Conservation (phyloP, 1,140 invertebrate genomes). For the Dinothrombium tinctorium region DNA sequence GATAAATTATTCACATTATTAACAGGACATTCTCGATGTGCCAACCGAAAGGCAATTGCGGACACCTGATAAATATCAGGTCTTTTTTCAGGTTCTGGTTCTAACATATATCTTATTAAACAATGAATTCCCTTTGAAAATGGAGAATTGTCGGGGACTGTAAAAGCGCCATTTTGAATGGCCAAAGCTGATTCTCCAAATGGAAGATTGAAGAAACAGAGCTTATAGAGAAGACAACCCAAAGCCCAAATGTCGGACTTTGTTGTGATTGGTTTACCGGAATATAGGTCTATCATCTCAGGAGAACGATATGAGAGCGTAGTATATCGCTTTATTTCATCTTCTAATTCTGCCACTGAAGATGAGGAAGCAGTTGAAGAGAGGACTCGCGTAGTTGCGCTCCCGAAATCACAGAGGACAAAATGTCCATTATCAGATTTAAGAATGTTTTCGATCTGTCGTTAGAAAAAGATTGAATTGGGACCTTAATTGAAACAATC, state of each 20-base stretch:
- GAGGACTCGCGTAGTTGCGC: slow-evolving; percentile 27
- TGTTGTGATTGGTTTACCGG: slow-evolving; percentile 59
- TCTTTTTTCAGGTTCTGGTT: slow-evolving; percentile 49
- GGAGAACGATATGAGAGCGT: slow-evolving; percentile 76
- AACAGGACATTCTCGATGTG: slow-evolving; percentile 47
- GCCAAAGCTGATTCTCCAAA: slow-evolving; percentile 82
- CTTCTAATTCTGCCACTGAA: slow-evolving; percentile 47
- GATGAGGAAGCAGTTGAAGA: slow-evolving; percentile 33
- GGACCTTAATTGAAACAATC: neutral
- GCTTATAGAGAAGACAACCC: slow-evolving; percentile 68
- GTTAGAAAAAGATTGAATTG: neutral
- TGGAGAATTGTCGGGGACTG: slow-evolving; percentile 55
- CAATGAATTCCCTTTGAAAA: slow-evolving; percentile 31
- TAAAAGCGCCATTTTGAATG: slow-evolving; percentile 71
- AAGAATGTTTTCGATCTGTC: slow-evolving; percentile 69
- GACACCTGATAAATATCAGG: slow-evolving; percentile 77
- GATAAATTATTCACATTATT: slow-evolving; percentile 39
- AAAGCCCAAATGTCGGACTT: slow-evolving; percentile 82
- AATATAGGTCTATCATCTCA: slow-evolving; percentile 88
- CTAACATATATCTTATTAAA: slow-evolving; percentile 48
- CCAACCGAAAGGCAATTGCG: slow-evolving; percentile 44
- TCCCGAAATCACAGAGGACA: slow-evolving; percentile 71
- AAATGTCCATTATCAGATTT: slow-evolving; percentile 47
- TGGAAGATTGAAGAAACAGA: slow-evolving; percentile 73
- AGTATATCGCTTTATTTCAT: slow-evolving; percentile 84